phyloP scores from a whole-genome alignment of 2,797 vertebrate genomes.

The Tachyglossus aculeatus region DNA sequence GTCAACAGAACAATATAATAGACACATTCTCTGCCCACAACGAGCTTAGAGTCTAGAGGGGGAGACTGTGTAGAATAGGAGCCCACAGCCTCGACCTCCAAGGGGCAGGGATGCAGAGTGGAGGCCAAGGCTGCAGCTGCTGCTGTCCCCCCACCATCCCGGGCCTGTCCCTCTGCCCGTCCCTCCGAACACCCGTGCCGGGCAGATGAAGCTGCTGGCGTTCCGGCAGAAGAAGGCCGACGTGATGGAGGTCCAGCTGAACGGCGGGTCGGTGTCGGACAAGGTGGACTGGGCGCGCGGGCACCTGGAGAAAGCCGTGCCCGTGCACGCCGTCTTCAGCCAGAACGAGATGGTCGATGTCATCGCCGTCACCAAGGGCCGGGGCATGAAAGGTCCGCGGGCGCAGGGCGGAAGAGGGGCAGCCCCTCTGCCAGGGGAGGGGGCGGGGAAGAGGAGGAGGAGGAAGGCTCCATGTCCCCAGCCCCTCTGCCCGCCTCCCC shows the following conservation, averaged over 20 bases:
- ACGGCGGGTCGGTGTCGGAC: conserved; percentile 86
- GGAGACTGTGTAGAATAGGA: too few relatives aligned
- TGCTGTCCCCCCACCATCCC: neutral
- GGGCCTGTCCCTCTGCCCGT: neutral
- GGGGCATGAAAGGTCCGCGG: conserved; percentile 87
- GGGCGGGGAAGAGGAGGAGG: too few relatives aligned
- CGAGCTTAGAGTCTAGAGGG: too few relatives aligned
- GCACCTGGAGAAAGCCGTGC: conserved; percentile 87
- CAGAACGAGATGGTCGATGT: conserved; percentile 93
- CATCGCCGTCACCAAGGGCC: conserved; percentile 90
- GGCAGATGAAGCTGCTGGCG: conserved; percentile 88
- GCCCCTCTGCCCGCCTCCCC: neutral
- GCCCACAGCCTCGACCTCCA: neutral
- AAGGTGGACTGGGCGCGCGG: conserved; percentile 93
- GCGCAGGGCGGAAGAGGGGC: neutral
- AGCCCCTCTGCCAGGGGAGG: neutral
- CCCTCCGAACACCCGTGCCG: neutral
- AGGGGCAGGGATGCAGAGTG: too few relatives aligned
- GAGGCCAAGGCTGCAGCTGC: neutral
- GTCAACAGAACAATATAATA: too few relatives aligned
- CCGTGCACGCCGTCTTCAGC: conserved; percentile 82
- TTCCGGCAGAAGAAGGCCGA: conserved; percentile 93
- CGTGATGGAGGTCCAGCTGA: conserved; percentile 93
- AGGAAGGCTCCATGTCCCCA: neutral
- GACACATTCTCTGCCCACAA: too few relatives aligned